Evolutionary conservation across 2,797 vertebrate species (phyloP).

Genomic region (Chloroceryle amazona): DNA sequence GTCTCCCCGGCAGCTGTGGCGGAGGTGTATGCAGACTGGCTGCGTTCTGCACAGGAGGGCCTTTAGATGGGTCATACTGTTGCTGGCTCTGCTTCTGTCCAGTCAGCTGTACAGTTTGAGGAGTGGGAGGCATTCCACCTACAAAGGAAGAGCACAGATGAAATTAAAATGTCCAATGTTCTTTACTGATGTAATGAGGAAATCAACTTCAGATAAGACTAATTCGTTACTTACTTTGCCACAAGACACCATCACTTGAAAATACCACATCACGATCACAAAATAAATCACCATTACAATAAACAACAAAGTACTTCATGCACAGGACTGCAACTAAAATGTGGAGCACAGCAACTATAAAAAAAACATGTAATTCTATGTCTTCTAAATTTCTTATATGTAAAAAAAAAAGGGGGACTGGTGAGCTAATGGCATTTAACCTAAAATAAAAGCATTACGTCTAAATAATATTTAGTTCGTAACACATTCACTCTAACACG

Average conservation of each 20-base stretch:
- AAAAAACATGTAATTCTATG: neutral
- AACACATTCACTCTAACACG: constrained; percentile 12
- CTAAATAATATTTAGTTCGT: neutral
- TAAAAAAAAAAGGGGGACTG: neutral
- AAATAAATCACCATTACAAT: constrained; percentile 49
- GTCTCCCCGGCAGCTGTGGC: constrained; percentile 88
- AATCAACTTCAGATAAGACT: neutral
- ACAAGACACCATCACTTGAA: constrained; percentile 68
- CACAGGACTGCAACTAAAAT: constrained; percentile 50
- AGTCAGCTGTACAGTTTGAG: constrained; percentile 90
- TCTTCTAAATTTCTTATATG: neutral
- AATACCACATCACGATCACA: constrained; percentile 55
- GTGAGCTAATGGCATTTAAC: constrained; percentile 35
- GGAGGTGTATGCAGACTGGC: constrained; percentile 92
- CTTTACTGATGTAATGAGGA: neutral
- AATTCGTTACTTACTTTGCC: constrained; percentile 60
- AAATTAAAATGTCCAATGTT: neutral
- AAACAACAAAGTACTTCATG: constrained; percentile 50
- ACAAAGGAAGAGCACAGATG: constrained; percentile 39
- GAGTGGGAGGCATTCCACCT: constrained; percentile 96
- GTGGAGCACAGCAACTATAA: constrained; percentile 42
- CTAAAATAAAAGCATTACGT: neutral
- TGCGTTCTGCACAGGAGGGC: constrained; percentile 92
- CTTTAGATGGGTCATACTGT: constrained; percentile 94
- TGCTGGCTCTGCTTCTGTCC: constrained; percentile 94